Evolutionary conservation across 2,888 invertebrate genomes (phyloP), one percentile per base, ranked within the genome.

Genomic region (Tetramorium bicarinatum): DNA sequence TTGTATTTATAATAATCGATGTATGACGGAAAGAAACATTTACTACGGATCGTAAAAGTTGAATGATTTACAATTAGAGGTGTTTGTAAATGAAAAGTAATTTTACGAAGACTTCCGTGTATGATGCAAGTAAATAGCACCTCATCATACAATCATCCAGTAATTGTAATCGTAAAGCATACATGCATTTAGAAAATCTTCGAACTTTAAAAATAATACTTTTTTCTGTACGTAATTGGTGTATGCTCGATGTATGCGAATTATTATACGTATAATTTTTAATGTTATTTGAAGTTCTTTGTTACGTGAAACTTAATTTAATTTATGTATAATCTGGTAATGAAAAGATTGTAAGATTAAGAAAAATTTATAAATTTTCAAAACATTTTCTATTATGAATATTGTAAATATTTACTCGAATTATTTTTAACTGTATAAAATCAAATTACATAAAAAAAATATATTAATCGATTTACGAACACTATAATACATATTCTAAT

Each of bases 61-160:
- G 13, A 15, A 64, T 84, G 77, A 86, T 84, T 86, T 84, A 86
- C 62, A 82, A 80, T 83, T 62, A 61, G 29, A 29, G 29, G 25
- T 38, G 61, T 41, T 62, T 25, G n/a, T 54, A 79, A 47, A 56
- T 47, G 11, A 74, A 84, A 83, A 72, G 74, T 75, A 72, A 59
- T 41, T 44, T 15, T 21, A 38, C 18, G 54, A 38, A 25, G 41
- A 41, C 29, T 49, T 59, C 72, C 72, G 49, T 25, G 25, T 79
- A 49, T 61, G 47, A 49, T 38, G 34, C 69, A 71, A 79, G 59
- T 47, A 15, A 21, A 15, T 4, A 11, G 6, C n/a, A 11, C 29
- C 38, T 49, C 21, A 38, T n/a, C 44, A 38, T 13, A 66, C 29
- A n/a, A 67, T 44, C 1, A 29, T 6, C 1, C 38, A 11, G 3